Percentiles rank a stretch among this genome's conserved stretches.
Conservation (phyloP, 2,113 vertebrate genomes). For the Sphyrna mokarran region DNA sequence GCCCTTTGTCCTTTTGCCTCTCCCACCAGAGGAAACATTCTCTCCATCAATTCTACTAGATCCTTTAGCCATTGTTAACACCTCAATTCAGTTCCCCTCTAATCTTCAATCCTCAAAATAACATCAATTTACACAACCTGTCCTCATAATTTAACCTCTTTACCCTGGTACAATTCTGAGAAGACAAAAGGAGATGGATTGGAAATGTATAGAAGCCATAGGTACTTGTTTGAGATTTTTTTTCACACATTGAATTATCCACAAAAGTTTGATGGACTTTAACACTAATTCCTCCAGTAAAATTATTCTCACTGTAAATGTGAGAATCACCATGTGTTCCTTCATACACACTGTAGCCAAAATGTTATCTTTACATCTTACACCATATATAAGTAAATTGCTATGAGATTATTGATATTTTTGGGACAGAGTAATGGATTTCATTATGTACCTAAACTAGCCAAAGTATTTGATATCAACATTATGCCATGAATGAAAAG, state of each 20-base stretch:
- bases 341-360: background rate
- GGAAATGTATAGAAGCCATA: background rate
- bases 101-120: background rate
- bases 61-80: background rate
- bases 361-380: background rate
- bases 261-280: background rate
- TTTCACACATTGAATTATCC: background rate
- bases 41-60: background rate
- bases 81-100: background rate
- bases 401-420: background rate
- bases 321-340: background rate
- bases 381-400: background rate
- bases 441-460: background rate
- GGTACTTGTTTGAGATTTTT: background rate
- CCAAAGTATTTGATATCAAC: background rate
- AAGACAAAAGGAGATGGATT: background rate
- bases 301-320: background rate
- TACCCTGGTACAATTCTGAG: background rate
- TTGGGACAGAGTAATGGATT: background rate
- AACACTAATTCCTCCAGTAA: background rate
- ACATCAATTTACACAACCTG: background rate
- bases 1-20: background rate
- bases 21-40: background rate
- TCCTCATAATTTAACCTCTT: background rate
- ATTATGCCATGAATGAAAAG: background rate